These are phyloP conservation scores for Cyprinodon tularosa DNA, from an alignment of 2,113 vertebrate species.

Conservation along the genomic window DNA sequence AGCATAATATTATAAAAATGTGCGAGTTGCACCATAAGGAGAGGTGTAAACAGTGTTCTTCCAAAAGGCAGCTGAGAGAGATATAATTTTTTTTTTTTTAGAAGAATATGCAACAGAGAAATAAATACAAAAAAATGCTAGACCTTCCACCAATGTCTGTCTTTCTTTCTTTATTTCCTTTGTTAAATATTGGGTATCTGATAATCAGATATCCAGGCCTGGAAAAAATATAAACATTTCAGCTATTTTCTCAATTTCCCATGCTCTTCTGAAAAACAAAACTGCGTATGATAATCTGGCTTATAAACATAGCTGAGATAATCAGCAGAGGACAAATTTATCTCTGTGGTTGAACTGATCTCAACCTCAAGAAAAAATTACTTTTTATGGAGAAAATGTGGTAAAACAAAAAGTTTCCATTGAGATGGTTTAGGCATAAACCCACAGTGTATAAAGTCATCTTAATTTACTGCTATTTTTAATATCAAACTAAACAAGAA, in stretches of 20 bases:
- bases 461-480: too few relatives aligned
- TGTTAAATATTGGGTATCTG: slow-evolving; percentile 35
- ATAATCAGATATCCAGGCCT: neutral
- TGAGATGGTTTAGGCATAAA: neutral
- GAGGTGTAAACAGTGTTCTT: neutral
- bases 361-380: neutral
- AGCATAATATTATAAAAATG: neutral
- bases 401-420: neutral
- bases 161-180: neutral
- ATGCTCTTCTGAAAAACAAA: slow-evolving; percentile 9
- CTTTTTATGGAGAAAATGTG: neutral
- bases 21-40: neutral
- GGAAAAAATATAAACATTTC: neutral
- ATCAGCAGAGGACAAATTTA: neutral
- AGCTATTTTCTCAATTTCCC: neutral
- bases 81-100: slow-evolving; percentile 7
- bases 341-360: neutral
- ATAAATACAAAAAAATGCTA: neutral
- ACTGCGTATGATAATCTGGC: neutral
- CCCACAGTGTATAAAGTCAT: too few relatives aligned
- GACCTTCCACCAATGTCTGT: neutral
- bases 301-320: neutral
- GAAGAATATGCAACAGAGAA: neutral
- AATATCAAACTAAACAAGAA: too few relatives aligned
- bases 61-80: neutral